These are phyloP conservation scores for Mormyrus lacerda DNA, from an alignment of 2,113 vertebrate species.

Conservation along the genomic window DNA sequence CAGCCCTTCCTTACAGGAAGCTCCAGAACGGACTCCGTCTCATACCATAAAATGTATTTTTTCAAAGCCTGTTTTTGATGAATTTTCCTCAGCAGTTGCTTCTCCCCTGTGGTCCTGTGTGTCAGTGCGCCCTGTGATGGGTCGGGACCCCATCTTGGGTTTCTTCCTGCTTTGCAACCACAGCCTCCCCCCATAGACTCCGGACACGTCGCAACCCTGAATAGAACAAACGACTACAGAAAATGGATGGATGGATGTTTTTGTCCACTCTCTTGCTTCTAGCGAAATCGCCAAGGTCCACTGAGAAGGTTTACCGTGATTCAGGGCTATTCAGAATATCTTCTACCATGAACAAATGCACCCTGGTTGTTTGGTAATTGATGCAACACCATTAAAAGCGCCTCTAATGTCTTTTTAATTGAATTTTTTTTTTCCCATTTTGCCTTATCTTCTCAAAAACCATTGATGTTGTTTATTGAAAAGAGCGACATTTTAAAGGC, in stretches of 20 bases:
- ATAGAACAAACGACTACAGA: neutral
- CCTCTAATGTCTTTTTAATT: neutral
- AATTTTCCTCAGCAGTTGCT: neutral
- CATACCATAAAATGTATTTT: neutral
- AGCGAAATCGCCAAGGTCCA: neutral
- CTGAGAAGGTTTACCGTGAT: neutral
- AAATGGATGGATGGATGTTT: neutral
- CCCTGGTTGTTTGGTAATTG: neutral
- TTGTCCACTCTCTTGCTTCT: neutral
- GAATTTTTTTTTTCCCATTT: neutral
- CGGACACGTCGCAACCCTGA: neutral
- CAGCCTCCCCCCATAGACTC: too few species aligned
- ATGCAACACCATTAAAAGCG: neutral
- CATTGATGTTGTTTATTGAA: neutral
- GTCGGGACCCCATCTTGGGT: too few species aligned
- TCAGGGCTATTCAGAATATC: neutral
- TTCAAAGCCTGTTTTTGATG: neutral
- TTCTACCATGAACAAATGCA: neutral
- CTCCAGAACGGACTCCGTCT: neutral
- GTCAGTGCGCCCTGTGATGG: too few species aligned
- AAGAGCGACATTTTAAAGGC: neutral
- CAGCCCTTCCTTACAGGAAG: neutral
- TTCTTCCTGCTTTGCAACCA: too few species aligned
- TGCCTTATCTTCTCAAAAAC: neutral
- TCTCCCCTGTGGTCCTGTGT: too few species aligned